Conservation (phyloP, 2,888 invertebrate genomes). For the Spilosoma lubricipeda region DNA sequence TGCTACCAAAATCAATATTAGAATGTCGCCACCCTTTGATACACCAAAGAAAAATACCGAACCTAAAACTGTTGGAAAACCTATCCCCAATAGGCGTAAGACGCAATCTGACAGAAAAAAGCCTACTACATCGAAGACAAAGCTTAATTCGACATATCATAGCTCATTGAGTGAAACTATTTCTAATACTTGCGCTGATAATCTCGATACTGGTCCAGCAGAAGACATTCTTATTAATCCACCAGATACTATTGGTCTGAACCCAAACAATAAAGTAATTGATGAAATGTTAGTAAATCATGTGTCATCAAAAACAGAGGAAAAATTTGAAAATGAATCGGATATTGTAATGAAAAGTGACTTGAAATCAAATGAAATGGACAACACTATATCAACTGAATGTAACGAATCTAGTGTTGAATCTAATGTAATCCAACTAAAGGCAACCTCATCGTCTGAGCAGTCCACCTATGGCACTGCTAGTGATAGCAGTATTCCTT, state of each 20-base stretch:
- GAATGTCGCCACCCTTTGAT: constrained; percentile 65
- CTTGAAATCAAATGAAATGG: constrained; percentile 3
- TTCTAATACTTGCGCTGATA: constrained; percentile 19
- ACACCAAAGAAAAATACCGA: constrained; percentile 43
- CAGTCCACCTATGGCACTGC: constrained; percentile 66
- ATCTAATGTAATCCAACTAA: constrained; percentile 41
- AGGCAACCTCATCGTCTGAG: constrained; percentile 64
- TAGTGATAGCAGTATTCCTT: constrained; percentile 51
- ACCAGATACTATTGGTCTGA: constrained; percentile 21
- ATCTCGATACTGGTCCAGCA: constrained; percentile 3
- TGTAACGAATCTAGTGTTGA: constrained; percentile 18
- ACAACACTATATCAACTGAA: constrained; percentile 21
- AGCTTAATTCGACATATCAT: constrained; percentile 55
- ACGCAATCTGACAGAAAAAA: constrained; percentile 64
- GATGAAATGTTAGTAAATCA: constrained; percentile 24
- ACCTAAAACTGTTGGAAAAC: constrained; percentile 32
- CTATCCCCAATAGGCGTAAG: constrained; percentile 55
- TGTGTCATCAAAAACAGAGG: constrained; percentile 24
- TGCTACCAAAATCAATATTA: constrained; percentile 73
- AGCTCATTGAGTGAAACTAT: constrained; percentile 8
- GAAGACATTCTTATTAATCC: constrained; percentile 21
- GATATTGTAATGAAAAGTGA: constrained; percentile 20
- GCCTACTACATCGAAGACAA: constrained; percentile 52
- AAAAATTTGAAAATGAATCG: constrained; percentile 19
- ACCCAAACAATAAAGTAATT: constrained; percentile 21